Conservation (phyloP, 2,797 vertebrate genomes). For the Kryptolebias ocellatus region DNA sequence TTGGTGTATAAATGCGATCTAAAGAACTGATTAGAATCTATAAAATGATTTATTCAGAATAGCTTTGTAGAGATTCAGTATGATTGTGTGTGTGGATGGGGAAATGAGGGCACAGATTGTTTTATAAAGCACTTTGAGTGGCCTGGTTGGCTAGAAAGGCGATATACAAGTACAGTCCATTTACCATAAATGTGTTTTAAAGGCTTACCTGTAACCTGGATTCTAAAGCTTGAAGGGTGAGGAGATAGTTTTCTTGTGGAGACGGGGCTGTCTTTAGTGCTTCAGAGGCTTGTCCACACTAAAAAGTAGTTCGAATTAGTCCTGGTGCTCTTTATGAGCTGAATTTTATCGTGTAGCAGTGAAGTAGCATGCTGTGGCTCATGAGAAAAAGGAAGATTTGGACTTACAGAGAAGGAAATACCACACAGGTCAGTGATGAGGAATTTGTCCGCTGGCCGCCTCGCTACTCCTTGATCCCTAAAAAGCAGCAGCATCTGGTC, state of each 20-base stretch:
- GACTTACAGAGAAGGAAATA: constrained; percentile 85
- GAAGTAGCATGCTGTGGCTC: neutral
- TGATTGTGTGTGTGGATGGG: too few relatives aligned
- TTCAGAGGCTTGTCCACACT: constrained; percentile 69
- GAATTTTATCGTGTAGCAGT: neutral
- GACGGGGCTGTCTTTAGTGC: constrained; percentile 53
- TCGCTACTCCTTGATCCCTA: constrained; percentile 59
- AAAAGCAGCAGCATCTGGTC: constrained; percentile 91
- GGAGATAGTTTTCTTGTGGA: constrained; percentile 79
- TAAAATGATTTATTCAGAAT: too few relatives aligned
- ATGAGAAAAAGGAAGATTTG: neutral
- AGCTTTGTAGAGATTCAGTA: too few relatives aligned
- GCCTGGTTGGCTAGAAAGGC: too few relatives aligned
- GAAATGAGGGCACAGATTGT: too few relatives aligned
- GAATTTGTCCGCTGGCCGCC: constrained; percentile 74
- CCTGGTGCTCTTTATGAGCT: neutral
- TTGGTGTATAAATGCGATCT: too few relatives aligned
- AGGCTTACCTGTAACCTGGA: constrained; percentile 87
- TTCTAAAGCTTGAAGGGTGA: constrained; percentile 87
- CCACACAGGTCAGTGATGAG: constrained; percentile 88
- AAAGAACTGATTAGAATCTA: too few relatives aligned
- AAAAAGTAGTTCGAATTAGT: constrained; percentile 31
- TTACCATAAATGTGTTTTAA: neutral
- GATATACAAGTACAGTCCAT: too few relatives aligned
- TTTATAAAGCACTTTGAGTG: too few relatives aligned